phyloP scores from a whole-genome alignment of 2,888 invertebrate genomes.

The Augochlorella aurata region DNA sequence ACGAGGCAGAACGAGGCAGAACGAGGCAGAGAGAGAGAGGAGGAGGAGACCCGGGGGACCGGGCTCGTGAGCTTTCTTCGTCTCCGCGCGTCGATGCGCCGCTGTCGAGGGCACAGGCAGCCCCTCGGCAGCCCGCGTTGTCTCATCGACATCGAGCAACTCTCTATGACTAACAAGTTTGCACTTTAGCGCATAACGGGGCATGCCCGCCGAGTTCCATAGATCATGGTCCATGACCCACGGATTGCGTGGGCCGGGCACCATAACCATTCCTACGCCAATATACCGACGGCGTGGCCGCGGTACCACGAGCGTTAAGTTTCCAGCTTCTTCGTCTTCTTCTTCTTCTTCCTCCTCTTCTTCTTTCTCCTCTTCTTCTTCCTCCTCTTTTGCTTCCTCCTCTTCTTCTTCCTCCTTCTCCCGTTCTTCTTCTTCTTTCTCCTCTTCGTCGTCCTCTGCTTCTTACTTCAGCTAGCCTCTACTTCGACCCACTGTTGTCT shows the following conservation, averaged over 20 bases:
- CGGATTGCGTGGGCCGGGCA: constrained; percentile 79
- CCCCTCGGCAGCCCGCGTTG: constrained; percentile 58
- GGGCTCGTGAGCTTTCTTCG: constrained; percentile 30
- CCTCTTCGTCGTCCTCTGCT: not conserved
- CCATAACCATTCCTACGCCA: constrained; percentile 67
- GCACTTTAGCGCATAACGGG: constrained; percentile 81
- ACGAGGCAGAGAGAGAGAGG: not conserved
- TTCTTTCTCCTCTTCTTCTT: not conserved
- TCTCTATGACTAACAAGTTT: constrained; percentile 81
- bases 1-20: too few species aligned
- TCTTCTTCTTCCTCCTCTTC: constrained; percentile 26
- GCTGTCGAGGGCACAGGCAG: constrained; percentile 6
- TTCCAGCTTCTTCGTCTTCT: constrained; percentile 63
- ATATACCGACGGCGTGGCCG: constrained; percentile 61
- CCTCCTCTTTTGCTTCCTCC: not conserved
- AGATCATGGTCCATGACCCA: constrained; percentile 80
- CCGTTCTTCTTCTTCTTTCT: not conserved
- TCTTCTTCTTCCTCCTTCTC: not conserved
- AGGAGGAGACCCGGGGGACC: not conserved
- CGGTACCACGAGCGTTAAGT: constrained; percentile 69
- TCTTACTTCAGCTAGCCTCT: constrained; percentile 10
- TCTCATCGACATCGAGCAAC: constrained; percentile 70
- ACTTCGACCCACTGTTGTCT: not conserved
- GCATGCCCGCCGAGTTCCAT: constrained; percentile 75
- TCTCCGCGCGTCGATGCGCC: constrained; percentile 31